phyloP scores from a whole-genome alignment of 2,888 invertebrate species.

The Stenurella melanura region DNA sequence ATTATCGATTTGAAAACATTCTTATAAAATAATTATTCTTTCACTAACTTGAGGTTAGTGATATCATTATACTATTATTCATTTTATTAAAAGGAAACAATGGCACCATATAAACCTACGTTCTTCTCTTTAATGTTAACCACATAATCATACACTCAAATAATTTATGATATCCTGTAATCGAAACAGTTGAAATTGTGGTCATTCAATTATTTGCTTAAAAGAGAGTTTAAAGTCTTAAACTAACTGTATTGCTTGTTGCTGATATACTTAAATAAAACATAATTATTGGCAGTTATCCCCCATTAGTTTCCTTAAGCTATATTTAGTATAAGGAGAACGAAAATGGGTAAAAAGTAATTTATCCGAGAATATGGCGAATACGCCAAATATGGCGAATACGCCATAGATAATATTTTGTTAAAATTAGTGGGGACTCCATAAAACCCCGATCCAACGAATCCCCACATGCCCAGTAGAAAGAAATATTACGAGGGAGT shows the following conservation, averaged over 20 bases:
- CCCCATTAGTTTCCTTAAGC: too few relatives aligned
- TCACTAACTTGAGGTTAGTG: neutral
- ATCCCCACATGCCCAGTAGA: too few relatives aligned
- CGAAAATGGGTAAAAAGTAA: too few relatives aligned
- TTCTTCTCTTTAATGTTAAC: slow-evolving; percentile 20
- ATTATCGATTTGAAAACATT: neutral
- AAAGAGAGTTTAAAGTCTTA: neutral
- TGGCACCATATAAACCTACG: slow-evolving; percentile 20
- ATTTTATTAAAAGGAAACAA: slow-evolving; percentile 24
- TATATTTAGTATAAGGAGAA: too few relatives aligned
- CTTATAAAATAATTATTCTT: neutral
- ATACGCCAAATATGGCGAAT: too few relatives aligned
- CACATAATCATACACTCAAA: slow-evolving; percentile 44
- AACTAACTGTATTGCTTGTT: neutral
- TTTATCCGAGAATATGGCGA: too few relatives aligned
- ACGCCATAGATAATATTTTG: too few relatives aligned
- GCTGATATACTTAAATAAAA: too few relatives aligned
- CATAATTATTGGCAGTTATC: too few relatives aligned
- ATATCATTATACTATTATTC: neutral
- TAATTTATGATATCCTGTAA: slow-evolving; percentile 48
- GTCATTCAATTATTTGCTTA: neutral
- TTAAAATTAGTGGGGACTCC: too few relatives aligned
- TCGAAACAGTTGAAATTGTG: slow-evolving; percentile 21
- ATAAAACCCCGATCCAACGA: too few relatives aligned
- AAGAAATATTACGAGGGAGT: too few relatives aligned